phyloP scores from a whole-genome alignment of 92 coral and sea anemone genomes.

The Anthopleura xanthogrammica region DNA sequence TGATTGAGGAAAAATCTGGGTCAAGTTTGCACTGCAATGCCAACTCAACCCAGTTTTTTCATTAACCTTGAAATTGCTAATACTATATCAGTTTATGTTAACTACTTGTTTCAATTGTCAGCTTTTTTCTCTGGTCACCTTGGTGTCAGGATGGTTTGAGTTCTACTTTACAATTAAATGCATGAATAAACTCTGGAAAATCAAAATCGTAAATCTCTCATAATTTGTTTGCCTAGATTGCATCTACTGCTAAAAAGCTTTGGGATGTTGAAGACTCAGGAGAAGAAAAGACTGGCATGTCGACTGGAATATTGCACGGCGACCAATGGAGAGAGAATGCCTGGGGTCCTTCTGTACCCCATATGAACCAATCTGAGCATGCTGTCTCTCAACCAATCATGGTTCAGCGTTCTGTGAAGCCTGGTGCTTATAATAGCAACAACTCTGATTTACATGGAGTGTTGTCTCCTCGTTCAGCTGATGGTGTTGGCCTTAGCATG shows the following conservation, averaged over 20 bases:
- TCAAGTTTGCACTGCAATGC: no score
- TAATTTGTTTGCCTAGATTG: slow-evolving; percentile 58
- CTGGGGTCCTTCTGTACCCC: slow-evolving; percentile 96
- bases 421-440: slow-evolving; percentile 70
- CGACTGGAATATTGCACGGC: slow-evolving; percentile 82
- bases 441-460: slow-evolving; percentile 82
- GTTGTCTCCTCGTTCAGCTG: slow-evolving; percentile 92
- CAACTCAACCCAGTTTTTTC: no score
- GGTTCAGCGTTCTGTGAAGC: slow-evolving; percentile 92
- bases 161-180: neutral
- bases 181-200: no score
- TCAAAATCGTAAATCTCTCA: neutral
- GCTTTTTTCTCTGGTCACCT: no score
- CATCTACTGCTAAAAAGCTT: slow-evolving; percentile 93
- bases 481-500: slow-evolving; percentile 96
- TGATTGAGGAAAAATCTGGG: no score
- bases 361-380: slow-evolving; percentile 94
- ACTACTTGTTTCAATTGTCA: no score
- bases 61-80: no score
- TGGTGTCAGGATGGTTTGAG: neutral
- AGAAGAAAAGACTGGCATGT: slow-evolving; percentile 78
- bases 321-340: slow-evolving; percentile 95
- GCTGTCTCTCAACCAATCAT: slow-evolving; percentile 98
- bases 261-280: slow-evolving; percentile 96
- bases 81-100: no score